Base-by-base conservation (phyloP, 2,888 invertebrate genomes). In the Cyrtodaria siliqua region DNA sequence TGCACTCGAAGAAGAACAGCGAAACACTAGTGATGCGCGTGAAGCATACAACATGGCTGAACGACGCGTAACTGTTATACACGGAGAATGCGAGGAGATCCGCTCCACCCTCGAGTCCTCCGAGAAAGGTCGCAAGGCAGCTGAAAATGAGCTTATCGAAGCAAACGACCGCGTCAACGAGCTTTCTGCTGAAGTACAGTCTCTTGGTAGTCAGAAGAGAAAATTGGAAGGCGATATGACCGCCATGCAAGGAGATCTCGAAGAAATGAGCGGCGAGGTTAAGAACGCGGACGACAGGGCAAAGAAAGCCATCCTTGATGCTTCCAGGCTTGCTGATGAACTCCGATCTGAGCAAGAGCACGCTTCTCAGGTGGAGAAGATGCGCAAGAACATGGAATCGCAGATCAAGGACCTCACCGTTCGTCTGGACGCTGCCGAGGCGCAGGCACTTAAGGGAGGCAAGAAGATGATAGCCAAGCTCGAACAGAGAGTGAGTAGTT, bases 321-420 rank as follows among this genome's bases (percentile, higher is more conserved):
- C 99, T 89, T 98, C 99, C 91, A 96, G 99, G 93, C 95, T 99
- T 80, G 98, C 99, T 87, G 99, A 99, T 94, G 99, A 99, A 93
- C 97, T 99, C 93, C 96, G 99, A 93, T 98, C 98, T 90, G 99
- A 99, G 94, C 99, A 99, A 94, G 99, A 99, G 92, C 99, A 99
- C 94, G 98, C 98, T 89, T 97, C 97, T 94, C 97, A 97, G 92
- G 97, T 98, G 94, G 99, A 99, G 95, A 99, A 99, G 95, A 95
- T 97, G 94, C 96, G 98, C 94, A 99, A 99, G 95, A 97, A 97
- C 77, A 96, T 99, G 89, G 99, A 99, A 94, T 96, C 96, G 92
- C 98, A 99, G 94, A 97, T 99, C 95, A 99, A 99, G 96, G 99
- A 99, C 94, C 95, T 99, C 93, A 92, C 93, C 82, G 96, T 98